Base-by-base conservation (phyloP, 2,797 vertebrate species). In the Vipera ursinii region DNA sequence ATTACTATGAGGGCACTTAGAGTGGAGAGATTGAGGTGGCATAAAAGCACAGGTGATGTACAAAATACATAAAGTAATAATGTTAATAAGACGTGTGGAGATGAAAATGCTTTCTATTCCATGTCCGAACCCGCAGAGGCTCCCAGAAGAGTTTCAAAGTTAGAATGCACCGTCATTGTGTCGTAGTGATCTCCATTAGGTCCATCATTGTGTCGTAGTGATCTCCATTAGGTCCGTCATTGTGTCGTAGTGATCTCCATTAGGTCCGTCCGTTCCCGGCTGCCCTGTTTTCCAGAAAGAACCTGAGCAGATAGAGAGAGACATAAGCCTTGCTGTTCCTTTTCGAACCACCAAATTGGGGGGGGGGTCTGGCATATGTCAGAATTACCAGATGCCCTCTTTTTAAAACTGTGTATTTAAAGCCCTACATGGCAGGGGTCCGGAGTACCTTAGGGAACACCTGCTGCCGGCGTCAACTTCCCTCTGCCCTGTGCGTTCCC, bases 311-410 rank as follows among this genome's bases (percentile, higher is more conserved):
- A 90, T 20, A n/a, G 55, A 69, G 60, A 92, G 89, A 38, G 32
- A 32, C 32, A 90, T 73, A 56, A 92, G 86, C 14, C 9, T n/a
- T 51, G 89, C 61, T 59, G 60, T 59, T 92, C 61, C 38, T 14
- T 92, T 90, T 90, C 24, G 17, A 69, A 92, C 48, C 26, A 13
- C 14, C 20, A 26, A 87, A 57, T 73, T 61, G 57, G 57, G 69
- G 48, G 38, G 38, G 38, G 38, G 82, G 17, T 92, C 92, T 92
- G 92, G 89, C 44, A 59, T 90, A 59, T 92, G 87, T 92, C 92
- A 92, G 60, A 86, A 28, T 87, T 59, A 17, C 92, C 92, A 89
- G 88, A 89, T 89, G 85, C 53, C 60, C 61, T 5, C 20, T 32
- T 90, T 63, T 86, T 10, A 86, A 87, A 92, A 60, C 28, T 92